Evolutionary conservation across 2,888 invertebrate genomes (phyloP).

Genomic region (Pachymerium ferrugineum): DNA sequence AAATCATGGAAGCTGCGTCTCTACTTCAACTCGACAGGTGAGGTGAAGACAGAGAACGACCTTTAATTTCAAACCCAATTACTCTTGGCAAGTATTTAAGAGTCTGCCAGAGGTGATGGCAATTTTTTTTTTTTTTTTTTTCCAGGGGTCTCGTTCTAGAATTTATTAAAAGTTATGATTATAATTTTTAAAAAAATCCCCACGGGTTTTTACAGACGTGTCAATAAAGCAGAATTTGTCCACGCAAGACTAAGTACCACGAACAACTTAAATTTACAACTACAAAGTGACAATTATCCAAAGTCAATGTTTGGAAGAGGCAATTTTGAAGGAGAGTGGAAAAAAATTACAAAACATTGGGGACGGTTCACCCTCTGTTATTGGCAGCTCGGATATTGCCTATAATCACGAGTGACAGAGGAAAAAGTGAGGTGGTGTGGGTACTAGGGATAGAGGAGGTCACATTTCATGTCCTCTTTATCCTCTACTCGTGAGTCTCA

Average conservation of each 20-base stretch:
- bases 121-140: neutral
- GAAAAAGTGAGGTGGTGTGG: neutral
- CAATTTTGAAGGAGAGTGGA: neutral
- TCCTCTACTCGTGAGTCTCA: neutral
- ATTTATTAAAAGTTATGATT: neutral
- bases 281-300: neutral
- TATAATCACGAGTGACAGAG: slow-evolving; percentile 6
- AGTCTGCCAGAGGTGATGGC: neutral
- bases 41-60: neutral
- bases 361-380: neutral
- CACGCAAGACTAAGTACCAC: no score
- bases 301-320: neutral
- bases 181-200: no score
- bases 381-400: slow-evolving; percentile 1
- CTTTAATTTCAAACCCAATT: slow-evolving; percentile 6
- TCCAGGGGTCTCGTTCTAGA: neutral
- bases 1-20: neutral
- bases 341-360: neutral
- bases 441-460: neutral
- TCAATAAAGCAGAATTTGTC: no score
- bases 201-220: no score
- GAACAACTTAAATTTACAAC: neutral
- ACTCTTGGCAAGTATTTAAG: neutral
- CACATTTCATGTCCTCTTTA: neutral
- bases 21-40: neutral